These are phyloP conservation scores for Epinotia nisella DNA, from an alignment of 2,888 invertebrate species.

Conservation along the genomic window DNA sequence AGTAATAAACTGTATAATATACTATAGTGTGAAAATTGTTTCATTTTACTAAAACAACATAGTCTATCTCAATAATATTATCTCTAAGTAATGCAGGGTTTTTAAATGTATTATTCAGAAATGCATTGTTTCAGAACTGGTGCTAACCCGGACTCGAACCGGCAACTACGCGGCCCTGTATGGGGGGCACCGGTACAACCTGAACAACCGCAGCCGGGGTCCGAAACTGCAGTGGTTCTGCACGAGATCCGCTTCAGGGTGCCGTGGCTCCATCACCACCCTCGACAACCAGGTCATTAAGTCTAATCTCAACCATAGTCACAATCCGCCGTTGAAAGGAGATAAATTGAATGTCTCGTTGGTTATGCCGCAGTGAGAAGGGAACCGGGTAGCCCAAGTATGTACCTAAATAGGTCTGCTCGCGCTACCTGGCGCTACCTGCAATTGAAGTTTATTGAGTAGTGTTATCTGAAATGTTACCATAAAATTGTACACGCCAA, in stretches of 20 bases:
- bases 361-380: neutral
- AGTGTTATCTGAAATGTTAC: too few relatives aligned
- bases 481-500: too few relatives aligned
- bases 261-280: constrained; percentile 43
- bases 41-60: too few relatives aligned
- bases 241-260: constrained; percentile 44
- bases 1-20: too few relatives aligned
- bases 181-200: constrained; percentile 53
- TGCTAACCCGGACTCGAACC: constrained; percentile 48
- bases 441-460: too few relatives aligned
- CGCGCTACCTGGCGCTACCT: too few relatives aligned
- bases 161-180: constrained; percentile 51
- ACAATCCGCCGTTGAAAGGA: neutral
- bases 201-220: constrained; percentile 52
- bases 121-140: constrained; percentile 43
- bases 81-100: neutral
- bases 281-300: constrained; percentile 27
- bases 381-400: too few relatives aligned
- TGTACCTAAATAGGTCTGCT: too few relatives aligned
- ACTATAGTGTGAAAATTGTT: too few relatives aligned
- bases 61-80: too few relatives aligned
- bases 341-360: neutral
- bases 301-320: constrained; percentile 16
- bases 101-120: neutral
- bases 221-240: constrained; percentile 55